Conservation (phyloP, 2,888 invertebrate genomes). For the Nezara viridula region DNA sequence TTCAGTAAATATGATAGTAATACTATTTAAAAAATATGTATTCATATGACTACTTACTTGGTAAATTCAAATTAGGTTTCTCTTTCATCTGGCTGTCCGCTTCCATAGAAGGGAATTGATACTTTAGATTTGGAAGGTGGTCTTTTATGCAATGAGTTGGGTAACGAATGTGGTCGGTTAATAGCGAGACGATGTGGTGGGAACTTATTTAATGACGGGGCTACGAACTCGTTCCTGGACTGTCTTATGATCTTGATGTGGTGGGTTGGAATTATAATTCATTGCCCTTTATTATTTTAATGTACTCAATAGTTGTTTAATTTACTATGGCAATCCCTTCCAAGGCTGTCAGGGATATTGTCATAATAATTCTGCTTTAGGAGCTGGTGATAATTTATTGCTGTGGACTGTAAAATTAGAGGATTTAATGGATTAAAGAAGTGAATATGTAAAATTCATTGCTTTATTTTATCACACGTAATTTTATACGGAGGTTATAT, state of each 20-base stretch:
- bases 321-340: too few relatives aligned
- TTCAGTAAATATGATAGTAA: not conserved
- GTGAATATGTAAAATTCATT: too few relatives aligned
- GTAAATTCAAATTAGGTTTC: not conserved
- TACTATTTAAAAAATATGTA: not conserved
- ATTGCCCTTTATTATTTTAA: not conserved
- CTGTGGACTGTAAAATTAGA: too few relatives aligned
- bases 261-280: not conserved
- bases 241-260: not conserved
- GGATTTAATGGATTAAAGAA: too few relatives aligned
- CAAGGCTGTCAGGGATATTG: too few relatives aligned
- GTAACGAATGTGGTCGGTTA: not conserved
- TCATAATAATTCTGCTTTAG: too few relatives aligned
- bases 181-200: not conserved
- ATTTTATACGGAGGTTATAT: too few relatives aligned
- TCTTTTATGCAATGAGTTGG: slow-evolving; percentile 1
- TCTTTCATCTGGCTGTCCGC: not conserved
- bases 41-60: too few relatives aligned
- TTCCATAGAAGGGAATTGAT: slow-evolving; percentile 1
- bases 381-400: too few relatives aligned
- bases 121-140: not conserved
- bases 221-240: not conserved
- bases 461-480: too few relatives aligned
- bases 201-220: not conserved
- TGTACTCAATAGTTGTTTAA: too few relatives aligned